phyloP scores from a whole-genome alignment of 2,888 invertebrate genomes.

The Lithophane socia region DNA sequence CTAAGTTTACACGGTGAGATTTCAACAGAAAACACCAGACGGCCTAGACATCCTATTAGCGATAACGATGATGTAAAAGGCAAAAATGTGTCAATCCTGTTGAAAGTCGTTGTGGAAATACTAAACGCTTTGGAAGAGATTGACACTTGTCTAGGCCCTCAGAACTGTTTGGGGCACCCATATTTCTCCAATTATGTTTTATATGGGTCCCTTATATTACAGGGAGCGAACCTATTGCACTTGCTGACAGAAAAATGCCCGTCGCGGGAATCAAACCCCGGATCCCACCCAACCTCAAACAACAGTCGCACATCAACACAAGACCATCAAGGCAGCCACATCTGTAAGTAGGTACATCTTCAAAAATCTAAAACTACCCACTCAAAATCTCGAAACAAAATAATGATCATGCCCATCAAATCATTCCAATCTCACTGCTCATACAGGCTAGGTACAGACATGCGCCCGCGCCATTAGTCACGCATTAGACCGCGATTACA shows the following conservation, averaged over 20 bases:
- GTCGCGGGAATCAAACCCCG: background rate
- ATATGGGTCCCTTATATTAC: too few relatives aligned
- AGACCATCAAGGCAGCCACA: too few relatives aligned
- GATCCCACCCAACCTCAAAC: background rate
- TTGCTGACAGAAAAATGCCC: background rate
- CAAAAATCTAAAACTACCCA: conserved; percentile 29
- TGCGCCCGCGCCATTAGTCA: conserved; percentile 54
- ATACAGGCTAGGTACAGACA: conserved; percentile 27
- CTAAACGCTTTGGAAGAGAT: too few relatives aligned
- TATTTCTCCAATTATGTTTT: background rate
- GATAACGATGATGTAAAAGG: too few relatives aligned
- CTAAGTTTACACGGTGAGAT: too few relatives aligned
- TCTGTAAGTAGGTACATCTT: background rate
- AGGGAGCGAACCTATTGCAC: background rate
- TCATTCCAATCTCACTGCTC: conserved; percentile 37
- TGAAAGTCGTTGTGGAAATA: too few relatives aligned
- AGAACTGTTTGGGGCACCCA: background rate
- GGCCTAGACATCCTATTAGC: too few relatives aligned
- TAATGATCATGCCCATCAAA: conserved; percentile 28
- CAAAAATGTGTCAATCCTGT: too few relatives aligned
- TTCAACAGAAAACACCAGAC: too few relatives aligned
- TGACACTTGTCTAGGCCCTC: too few relatives aligned
- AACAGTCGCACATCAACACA: background rate
- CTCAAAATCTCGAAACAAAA: conserved; percentile 14
- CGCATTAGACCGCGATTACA: conserved; percentile 55